Evolutionary conservation across 2,113 vertebrate species (phyloP).

Genomic region (human (Homo sapiens)): DNA sequence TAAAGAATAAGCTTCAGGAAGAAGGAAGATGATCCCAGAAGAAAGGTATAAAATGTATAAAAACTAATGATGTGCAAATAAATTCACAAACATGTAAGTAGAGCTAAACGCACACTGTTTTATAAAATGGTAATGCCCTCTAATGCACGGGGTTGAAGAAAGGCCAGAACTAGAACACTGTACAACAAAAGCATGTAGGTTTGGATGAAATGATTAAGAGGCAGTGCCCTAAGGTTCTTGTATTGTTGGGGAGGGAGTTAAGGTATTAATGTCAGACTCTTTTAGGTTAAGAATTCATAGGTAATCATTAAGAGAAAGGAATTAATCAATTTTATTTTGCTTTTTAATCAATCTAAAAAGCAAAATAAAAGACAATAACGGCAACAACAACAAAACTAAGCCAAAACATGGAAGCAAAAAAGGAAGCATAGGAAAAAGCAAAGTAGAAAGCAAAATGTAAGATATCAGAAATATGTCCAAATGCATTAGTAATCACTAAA

Average conservation of each 20-base stretch:
- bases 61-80: background rate
- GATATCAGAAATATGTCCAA: background rate
- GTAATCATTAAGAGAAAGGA: constrained; percentile 32
- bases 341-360: background rate
- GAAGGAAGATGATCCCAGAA: background rate
- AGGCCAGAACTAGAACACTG: background rate
- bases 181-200: background rate
- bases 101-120: background rate
- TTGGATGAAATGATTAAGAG: background rate
- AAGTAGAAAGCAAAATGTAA: constrained; percentile 39
- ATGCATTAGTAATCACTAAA: background rate
- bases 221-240: background rate
- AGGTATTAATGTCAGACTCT: background rate
- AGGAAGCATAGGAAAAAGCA: background rate
- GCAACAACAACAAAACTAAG: background rate
- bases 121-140: background rate
- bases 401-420: background rate
- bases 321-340: background rate
- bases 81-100: background rate
- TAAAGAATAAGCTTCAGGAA: background rate
- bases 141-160: background rate
- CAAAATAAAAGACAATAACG: background rate
- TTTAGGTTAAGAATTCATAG: background rate
- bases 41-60: background rate
- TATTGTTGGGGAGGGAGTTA: background rate